These are phyloP conservation scores for Patella vulgata DNA, from an alignment of 1,140 invertebrate genomes.

Conservation along the genomic window DNA sequence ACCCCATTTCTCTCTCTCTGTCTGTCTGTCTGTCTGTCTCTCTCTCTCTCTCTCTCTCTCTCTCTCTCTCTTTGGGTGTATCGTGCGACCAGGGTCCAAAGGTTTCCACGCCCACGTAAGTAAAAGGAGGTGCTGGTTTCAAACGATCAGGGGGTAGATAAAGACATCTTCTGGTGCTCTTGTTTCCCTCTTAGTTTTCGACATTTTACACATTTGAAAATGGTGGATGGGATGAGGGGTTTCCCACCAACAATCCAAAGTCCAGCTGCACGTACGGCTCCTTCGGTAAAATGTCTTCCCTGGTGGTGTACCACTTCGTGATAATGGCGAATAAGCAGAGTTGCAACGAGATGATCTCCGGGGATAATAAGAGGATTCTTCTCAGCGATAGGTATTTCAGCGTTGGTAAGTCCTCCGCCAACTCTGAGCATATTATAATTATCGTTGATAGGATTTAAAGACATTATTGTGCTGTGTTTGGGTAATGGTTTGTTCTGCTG, in stretches of 20 bases:
- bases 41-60: conserved; percentile 26
- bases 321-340: conserved; percentile 12
- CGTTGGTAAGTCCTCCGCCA: conserved; percentile 14
- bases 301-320: conserved; percentile 13
- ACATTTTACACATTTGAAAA: conserved; percentile 15
- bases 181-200: neutral
- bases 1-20: no score
- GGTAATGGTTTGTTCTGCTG: no score
- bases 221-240: no score
- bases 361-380: conserved; percentile 26
- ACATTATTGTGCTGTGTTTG: no score
- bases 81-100: conserved; percentile 16
- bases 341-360: conserved; percentile 9
- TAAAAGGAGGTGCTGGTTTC: conserved; percentile 26
- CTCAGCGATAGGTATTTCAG: neutral
- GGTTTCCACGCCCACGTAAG: conserved; percentile 15
- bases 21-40: no score
- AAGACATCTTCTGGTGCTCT: conserved; percentile 29
- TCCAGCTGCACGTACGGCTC: neutral
- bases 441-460: conserved; percentile 15
- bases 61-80: conserved; percentile 21
- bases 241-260: conserved; percentile 7
- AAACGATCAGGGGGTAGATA: conserved; percentile 33
- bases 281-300: no score
- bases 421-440: conserved; percentile 7